Evolutionary conservation across 2,113 vertebrate genomes (phyloP).

Genomic region (Ictalurus punctatus): DNA sequence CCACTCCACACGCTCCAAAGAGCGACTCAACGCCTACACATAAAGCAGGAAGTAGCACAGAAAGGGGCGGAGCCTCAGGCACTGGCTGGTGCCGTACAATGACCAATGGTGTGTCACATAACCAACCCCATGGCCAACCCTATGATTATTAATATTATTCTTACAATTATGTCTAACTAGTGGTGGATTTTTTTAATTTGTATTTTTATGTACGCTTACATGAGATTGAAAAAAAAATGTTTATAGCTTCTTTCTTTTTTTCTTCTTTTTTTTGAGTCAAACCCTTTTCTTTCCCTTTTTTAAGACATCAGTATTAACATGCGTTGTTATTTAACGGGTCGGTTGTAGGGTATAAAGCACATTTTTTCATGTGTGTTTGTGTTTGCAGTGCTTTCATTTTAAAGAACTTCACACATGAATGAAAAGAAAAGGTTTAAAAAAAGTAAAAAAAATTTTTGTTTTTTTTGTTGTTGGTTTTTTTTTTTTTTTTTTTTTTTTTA

Average conservation of each 20-base stretch:
- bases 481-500: slow-evolving; percentile 32
- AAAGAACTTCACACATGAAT: slow-evolving; percentile 63
- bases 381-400: slow-evolving; percentile 62
- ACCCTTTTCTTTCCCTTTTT: slow-evolving; percentile 55
- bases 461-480: not conserved
- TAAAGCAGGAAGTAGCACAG: slow-evolving; percentile 71
- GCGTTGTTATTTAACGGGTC: slow-evolving; percentile 59
- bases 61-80: slow-evolving; percentile 47
- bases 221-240: not conserved
- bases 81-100: slow-evolving; percentile 61
- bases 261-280: slow-evolving; percentile 16
- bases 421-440: slow-evolving; percentile 32
- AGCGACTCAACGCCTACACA: slow-evolving; percentile 98
- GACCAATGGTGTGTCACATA: slow-evolving; percentile 70
- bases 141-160: slow-evolving; percentile 66
- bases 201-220: slow-evolving; percentile 31
- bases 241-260: slow-evolving; percentile 46
- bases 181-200: slow-evolving; percentile 40
- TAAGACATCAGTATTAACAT: slow-evolving; percentile 50
- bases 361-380: slow-evolving; percentile 67
- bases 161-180: slow-evolving; percentile 47
- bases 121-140: slow-evolving; percentile 65
- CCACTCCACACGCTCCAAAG: slow-evolving; percentile 99
- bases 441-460: not conserved
- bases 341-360: slow-evolving; percentile 70